Base-by-base conservation (phyloP, 2,113 vertebrate genomes). In the Boulengeromyrus knoepffleri region DNA sequence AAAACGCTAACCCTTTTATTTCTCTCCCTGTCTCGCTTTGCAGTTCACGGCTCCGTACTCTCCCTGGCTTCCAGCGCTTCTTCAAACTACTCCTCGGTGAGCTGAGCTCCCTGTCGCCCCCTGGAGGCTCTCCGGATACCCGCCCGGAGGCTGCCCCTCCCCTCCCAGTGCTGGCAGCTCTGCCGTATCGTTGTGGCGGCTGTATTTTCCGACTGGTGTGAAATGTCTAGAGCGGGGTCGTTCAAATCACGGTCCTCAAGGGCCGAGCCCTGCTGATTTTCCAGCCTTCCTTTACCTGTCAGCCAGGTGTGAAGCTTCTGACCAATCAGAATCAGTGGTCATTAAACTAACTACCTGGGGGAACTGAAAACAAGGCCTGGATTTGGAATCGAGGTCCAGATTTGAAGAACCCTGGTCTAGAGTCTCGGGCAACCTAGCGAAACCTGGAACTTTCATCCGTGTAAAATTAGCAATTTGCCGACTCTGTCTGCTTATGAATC, bases 1-100 rank as follows among this genome's bases (percentile, higher is more conserved):
- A 42, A 62, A 66, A 87, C 15, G 15, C 31, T 21, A 52, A 47
- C 3, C 7, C 1, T 88, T 88, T 24, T 6, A 2, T 89, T 77
- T 62, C 8, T 39, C 45, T 36, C 10, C 62, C 31, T 56, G 21
- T 56, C 19, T 90, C 9, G 13, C 91, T 95, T 96, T 96, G 88
- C 96, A 99, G 98, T 99, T 89, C 98, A 99, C 0, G 99, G 98
- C 93, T 99, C 99, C 0, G 98, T 98, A 88, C 96, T 99, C 92
- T 99, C 99, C 89, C 93, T 99, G 96, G 98, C 97, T n/a, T 99
- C 99, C 91, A 99, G 97, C 1, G 97, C 98, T 0, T 99, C 99
- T 50, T 99, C 99, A 89, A 99, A 97, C 91, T 98, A 99, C 94
- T 99, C 98, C 90, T 97, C 97, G 88, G 98, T 99, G 96, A 98